phyloP scores from a whole-genome alignment of 2,797 vertebrate species.

The Paedocypris micromegethes region DNA sequence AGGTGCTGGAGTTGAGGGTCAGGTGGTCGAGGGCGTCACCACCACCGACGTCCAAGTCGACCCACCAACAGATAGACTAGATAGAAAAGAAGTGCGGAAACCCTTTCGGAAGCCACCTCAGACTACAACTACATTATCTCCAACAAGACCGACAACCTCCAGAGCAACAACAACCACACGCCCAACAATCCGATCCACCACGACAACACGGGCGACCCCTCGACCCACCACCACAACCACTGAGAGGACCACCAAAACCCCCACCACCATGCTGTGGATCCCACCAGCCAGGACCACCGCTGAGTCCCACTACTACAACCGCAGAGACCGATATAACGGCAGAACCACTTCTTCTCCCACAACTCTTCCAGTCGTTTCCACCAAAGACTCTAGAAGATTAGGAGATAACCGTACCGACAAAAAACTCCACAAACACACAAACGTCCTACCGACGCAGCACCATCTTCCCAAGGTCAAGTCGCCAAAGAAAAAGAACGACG shows the following conservation, averaged over 20 bases:
- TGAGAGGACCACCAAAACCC: slow-evolving; percentile 67
- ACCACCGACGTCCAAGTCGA: slow-evolving; percentile 45
- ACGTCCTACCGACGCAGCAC: slow-evolving; percentile 62
- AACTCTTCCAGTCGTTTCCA: slow-evolving; percentile 53
- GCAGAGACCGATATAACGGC: slow-evolving; percentile 64
- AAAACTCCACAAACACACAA: slow-evolving; percentile 64
- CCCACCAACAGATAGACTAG: slow-evolving; percentile 55
- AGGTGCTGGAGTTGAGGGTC: slow-evolving; percentile 88
- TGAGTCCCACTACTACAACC: slow-evolving; percentile 69
- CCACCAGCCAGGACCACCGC: slow-evolving; percentile 60
- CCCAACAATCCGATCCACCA: slow-evolving; percentile 37
- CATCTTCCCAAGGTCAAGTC: slow-evolving; percentile 74
- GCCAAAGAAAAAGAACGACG: slow-evolving; percentile 72
- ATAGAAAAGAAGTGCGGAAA: slow-evolving; percentile 60
- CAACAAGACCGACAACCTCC: slow-evolving; percentile 49
- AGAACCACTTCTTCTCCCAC: slow-evolving; percentile 71
- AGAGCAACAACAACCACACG: slow-evolving; percentile 51
- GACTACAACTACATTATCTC: slow-evolving; percentile 54
- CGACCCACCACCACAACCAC: slow-evolving; percentile 66
- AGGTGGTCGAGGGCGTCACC: slow-evolving; percentile 67
- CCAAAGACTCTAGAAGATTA: slow-evolving; percentile 60
- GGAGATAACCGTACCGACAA: slow-evolving; percentile 83
- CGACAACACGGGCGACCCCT: slow-evolving; percentile 57
- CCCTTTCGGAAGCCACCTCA: slow-evolving; percentile 57
- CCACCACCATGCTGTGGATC: slow-evolving; percentile 58